Base-by-base conservation (phyloP, 2,888 invertebrate genomes). In the Diaprepes abbreviatus region DNA sequence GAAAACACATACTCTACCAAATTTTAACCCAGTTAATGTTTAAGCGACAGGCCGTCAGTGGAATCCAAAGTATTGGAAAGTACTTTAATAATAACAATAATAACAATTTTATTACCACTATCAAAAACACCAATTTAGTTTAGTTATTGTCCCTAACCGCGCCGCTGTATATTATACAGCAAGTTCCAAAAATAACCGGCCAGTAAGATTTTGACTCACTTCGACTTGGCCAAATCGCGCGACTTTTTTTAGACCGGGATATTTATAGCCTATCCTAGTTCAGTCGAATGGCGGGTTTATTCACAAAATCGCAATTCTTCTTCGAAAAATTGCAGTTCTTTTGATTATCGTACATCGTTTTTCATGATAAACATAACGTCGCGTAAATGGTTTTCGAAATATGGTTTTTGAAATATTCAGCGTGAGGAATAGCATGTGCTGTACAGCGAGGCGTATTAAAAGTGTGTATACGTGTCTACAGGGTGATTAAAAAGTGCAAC, bases 151-250 rank as follows among this genome's bases (percentile, higher is more conserved):
- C n/a, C n/a, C n/a, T n/a, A n/a, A n/a, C n/a, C n/a, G 24, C 62
- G 62, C 62, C 62, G 21, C 62, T 63, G 62, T 38, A 17, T 10
- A 35, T 63, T 52, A 63, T 21, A 52, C 52, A 52, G 63, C 52
- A 65, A 31, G 9, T 31, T 55, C 65, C 65, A 31, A 57, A 65
- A 65, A 65, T 65, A 65, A 55, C 55, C 65, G 45, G 43, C 31
- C 48, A 33, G 33, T 65, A 65, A 28, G 54, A 52, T 40, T 66
- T 60, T 67, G 60, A 60, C 19, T 67, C 54, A 67, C 12, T 50
- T 21, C 48, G 59, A 31, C 87, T 75, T 86, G 74, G 72, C 72
- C 85, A 85, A 77, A 78, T 83, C 77, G 28, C 43, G 28, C 52
- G 68, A 70, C 71, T 74, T 75, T 75, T 77, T 78, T 77, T 78